Conservation (phyloP, 2,888 invertebrate species). For the Macrophya annulata region DNA sequence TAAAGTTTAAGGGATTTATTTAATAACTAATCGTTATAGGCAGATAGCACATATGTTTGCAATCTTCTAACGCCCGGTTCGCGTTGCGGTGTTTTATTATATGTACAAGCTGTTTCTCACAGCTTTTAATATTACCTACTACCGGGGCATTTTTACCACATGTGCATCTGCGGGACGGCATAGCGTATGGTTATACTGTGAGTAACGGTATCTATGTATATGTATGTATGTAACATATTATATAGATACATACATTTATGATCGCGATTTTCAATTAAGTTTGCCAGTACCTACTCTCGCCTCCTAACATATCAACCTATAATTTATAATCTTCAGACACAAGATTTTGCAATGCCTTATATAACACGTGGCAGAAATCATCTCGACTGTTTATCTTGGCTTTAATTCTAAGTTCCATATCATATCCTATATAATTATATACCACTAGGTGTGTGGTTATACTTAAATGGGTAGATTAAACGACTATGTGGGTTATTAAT, state of each 20-base stretch:
- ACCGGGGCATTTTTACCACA: conserved; percentile 22
- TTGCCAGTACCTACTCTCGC: conserved; percentile 50
- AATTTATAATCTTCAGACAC: not conserved
- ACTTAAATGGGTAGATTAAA: not conserved
- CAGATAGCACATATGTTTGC: conserved; percentile 9
- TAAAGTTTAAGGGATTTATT: conserved; percentile 49
- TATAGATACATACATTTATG: conserved; percentile 59
- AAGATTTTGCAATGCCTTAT: not conserved
- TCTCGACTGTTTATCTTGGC: conserved; percentile 32
- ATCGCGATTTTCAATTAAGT: conserved; percentile 61
- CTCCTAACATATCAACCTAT: conserved; percentile 26
- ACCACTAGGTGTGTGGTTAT: not conserved
- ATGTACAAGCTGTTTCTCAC: conserved; percentile 4
- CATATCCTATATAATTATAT: not conserved
- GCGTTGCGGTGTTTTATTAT: conserved; percentile 42
- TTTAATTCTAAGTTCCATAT: conserved; percentile 3
- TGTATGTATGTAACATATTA: no score
- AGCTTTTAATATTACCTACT: conserved; percentile 2
- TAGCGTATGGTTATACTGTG: not conserved
- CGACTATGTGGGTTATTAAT: not conserved
- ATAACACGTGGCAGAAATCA: conserved; percentile 14
- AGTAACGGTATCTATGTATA: not conserved
- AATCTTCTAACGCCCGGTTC: conserved; percentile 35
- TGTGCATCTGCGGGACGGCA: not conserved
- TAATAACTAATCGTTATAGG: conserved; percentile 64